A percentile compares a stretch with the other conserved stretches of the same genome.
phyloP scores from a whole-genome alignment of 1,140 invertebrate genomes.

The Micrasema longulum region DNA sequence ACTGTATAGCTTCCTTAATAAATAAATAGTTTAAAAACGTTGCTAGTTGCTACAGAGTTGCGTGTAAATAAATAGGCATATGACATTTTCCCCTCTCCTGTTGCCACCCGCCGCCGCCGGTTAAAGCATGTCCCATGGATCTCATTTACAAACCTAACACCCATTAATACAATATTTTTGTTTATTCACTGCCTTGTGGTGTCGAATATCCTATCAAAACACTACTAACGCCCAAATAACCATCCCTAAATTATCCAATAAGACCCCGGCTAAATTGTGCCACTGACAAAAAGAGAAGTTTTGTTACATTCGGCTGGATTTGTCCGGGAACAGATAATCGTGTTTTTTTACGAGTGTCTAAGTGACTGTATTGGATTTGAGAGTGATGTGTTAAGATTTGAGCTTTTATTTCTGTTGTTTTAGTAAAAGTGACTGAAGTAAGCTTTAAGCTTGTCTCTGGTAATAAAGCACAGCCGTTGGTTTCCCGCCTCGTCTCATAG shows the following conservation, averaged over 20 bases:
- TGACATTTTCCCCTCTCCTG: background rate
- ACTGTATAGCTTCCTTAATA: no score
- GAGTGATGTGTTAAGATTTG: constrained; percentile 14
- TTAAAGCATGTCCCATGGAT: constrained; percentile 31
- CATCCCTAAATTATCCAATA: background rate
- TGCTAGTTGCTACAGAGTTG: no score
- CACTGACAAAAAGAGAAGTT: background rate
- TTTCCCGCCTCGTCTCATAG: background rate
- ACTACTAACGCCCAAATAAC: constrained; percentile 22
- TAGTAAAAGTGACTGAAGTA: constrained; percentile 16
- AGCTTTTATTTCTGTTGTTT: constrained; percentile 31
- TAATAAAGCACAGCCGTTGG: constrained; percentile 24
- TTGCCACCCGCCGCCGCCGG: background rate
- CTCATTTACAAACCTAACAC: constrained; percentile 52
- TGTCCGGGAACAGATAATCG: background rate
- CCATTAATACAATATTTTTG: constrained; percentile 54
- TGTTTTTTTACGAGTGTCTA: background rate
- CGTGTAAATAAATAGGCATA: no score
- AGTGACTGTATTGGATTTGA: background rate
- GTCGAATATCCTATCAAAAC: constrained; percentile 53
- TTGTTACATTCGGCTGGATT: background rate
- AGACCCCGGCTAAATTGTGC: background rate
- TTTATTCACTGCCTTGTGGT: constrained; percentile 47
- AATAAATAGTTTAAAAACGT: no score
- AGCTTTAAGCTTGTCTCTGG: constrained; percentile 20